phyloP scores from a whole-genome alignment of 2,888 invertebrate species.

The Eugnorisma glareosa region DNA sequence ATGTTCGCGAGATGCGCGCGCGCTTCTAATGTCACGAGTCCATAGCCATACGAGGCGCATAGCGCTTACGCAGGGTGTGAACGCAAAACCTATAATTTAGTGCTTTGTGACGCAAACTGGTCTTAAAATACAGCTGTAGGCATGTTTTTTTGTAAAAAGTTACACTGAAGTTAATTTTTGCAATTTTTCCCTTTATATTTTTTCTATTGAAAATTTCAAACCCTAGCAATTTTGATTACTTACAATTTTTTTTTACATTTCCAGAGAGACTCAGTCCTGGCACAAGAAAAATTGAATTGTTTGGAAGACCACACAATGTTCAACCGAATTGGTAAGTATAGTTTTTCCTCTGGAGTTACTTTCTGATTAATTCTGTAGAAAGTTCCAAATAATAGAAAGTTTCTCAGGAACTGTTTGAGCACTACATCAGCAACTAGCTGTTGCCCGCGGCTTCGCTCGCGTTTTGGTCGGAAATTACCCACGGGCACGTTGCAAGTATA shows the following conservation, averaged over 20 bases:
- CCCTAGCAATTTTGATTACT: background rate
- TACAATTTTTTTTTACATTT: slow-evolving; percentile 46
- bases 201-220: background rate
- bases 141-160: background rate
- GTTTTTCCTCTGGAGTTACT: background rate
- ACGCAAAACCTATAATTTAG: background rate
- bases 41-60: background rate
- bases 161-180: background rate
- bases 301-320: slow-evolving; percentile 99
- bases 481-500: no score
- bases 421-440: background rate
- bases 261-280: slow-evolving; percentile 98
- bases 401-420: background rate
- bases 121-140: background rate
- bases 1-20: background rate
- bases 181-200: background rate
- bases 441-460: no score
- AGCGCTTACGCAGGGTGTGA: background rate
- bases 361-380: background rate
- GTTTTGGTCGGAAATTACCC: no score
- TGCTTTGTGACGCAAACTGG: background rate
- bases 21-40: background rate
- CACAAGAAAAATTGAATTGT: slow-evolving; percentile 98
- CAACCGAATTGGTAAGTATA: slow-evolving; percentile 97
- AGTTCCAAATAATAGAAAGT: background rate